Conservation (phyloP, 2,888 invertebrate species). For the Amiota minor region DNA sequence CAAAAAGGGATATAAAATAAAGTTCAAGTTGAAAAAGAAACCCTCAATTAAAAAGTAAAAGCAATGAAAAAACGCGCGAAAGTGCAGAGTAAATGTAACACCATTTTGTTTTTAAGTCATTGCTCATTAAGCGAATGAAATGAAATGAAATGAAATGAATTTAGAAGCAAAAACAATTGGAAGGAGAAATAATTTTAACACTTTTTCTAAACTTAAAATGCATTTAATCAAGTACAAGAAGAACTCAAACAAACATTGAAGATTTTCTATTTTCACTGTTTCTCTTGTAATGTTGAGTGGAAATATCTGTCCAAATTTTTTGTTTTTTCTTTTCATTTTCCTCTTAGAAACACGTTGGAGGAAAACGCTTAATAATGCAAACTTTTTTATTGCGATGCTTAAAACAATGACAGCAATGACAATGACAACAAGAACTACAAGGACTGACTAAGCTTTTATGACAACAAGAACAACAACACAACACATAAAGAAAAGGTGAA, state of each 20-base stretch:
- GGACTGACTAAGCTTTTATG: conserved; percentile 5
- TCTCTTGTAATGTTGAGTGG: not conserved
- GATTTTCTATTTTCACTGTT: no score
- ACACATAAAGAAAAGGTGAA: not conserved
- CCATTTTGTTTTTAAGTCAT: conserved; percentile 15
- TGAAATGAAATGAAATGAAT: not conserved
- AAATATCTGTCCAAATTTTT: not conserved
- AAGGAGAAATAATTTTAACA: no score
- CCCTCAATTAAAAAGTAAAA: conserved; percentile 16
- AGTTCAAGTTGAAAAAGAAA: not conserved
- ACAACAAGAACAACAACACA: not conserved
- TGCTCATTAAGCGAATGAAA: conserved; percentile 13
- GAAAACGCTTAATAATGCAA: not conserved
- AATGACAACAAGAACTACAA: not conserved
- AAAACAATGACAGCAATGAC: conserved; percentile 11
- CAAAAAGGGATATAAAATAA: not conserved
- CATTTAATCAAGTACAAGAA: no score
- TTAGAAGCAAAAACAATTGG: not conserved
- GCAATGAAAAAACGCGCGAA: not conserved
- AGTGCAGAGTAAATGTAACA: not conserved
- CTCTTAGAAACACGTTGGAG: not conserved
- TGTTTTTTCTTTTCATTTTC: not conserved
- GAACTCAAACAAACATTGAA: no score
- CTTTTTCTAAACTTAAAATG: no score
- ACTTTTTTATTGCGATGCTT: conserved; percentile 9